Evolutionary conservation across 2,888 invertebrate species (phyloP).

Genomic region (Epirrhoe tristata): DNA sequence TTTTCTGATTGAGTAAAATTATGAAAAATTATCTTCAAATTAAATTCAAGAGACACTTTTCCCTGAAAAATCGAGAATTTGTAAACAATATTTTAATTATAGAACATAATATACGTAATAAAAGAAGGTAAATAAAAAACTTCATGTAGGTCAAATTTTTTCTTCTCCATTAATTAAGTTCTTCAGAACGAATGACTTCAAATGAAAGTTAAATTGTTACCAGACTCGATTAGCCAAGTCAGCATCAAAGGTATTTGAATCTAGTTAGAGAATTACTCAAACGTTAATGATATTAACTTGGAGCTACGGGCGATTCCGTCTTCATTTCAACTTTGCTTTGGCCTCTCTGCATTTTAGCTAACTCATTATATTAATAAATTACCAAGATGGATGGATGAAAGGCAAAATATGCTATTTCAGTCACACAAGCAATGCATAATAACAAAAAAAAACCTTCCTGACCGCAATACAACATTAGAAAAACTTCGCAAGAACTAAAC

Average conservation of each 20-base stretch:
- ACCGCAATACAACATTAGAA: too few species aligned
- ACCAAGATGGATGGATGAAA: too few species aligned
- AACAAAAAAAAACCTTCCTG: too few species aligned
- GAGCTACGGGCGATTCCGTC: conserved; percentile 41
- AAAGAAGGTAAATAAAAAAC: not conserved
- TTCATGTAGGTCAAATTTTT: conserved; percentile 7
- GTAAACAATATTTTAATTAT: too few species aligned
- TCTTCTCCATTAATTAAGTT: conserved; percentile 53
- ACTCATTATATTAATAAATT: not conserved
- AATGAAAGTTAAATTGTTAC: conserved; percentile 52
- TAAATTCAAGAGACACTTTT: too few species aligned
- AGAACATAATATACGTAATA: too few species aligned
- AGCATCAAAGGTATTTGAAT: conserved; percentile 56
- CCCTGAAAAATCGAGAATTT: too few species aligned
- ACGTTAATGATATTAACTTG: conserved; percentile 49
- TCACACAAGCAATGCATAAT: too few species aligned
- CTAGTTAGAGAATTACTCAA: conserved; percentile 49
- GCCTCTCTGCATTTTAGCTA: conserved; percentile 2
- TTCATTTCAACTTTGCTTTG: conserved; percentile 18
- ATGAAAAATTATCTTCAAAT: not conserved
- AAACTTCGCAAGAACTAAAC: too few species aligned
- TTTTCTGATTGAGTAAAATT: too few species aligned
- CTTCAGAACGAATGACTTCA: conserved; percentile 51
- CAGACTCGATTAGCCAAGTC: conserved; percentile 52
- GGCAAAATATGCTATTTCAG: too few species aligned